Percentiles rank a stretch among this genome's conserved stretches.
These are phyloP conservation scores for Cladorhizidae sp. DNA, from an alignment of 37 sponge, comb jelly and placozoan genomes.

Conservation along the genomic window DNA sequence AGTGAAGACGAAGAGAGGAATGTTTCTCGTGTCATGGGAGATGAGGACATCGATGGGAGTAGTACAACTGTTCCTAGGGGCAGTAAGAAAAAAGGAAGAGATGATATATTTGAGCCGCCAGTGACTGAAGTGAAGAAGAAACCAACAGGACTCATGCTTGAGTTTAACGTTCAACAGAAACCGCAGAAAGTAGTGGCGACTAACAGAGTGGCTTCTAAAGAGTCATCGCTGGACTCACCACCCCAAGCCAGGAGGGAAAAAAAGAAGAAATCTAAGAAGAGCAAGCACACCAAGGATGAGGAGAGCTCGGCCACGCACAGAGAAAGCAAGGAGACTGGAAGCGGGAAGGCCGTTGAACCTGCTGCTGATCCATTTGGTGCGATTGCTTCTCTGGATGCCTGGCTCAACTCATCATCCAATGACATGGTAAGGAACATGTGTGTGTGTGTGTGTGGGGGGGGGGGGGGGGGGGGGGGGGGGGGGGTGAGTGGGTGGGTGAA, in stretches of 20 bases:
- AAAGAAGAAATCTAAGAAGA: constrained; percentile 38
- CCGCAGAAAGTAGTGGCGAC: not conserved
- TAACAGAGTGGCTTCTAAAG: not conserved
- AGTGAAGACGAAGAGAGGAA: constrained; percentile 60
- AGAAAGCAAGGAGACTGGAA: not conserved
- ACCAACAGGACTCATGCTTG: constrained; percentile 25
- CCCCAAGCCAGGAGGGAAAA: constrained; percentile 10
- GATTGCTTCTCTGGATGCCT: constrained; percentile 50
- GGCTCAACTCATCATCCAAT: constrained; percentile 44
- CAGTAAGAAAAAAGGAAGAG: not conserved
- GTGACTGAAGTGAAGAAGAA: not conserved
- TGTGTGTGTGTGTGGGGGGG: no score
- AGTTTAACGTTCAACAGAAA: not conserved
- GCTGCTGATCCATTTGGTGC: constrained; percentile 39
- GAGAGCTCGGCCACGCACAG: not conserved
- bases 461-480: no score
- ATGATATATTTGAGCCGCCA: constrained; percentile 2
- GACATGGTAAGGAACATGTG: not conserved
- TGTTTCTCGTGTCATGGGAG: constrained; percentile 2
- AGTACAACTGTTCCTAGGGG: not conserved
- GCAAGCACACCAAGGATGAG: constrained; percentile 5
- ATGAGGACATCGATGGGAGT: not conserved
- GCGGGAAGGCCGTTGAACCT: not conserved
- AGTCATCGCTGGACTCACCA: constrained; percentile 11
- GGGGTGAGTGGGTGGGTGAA: no score